Percentiles rank a stretch among this genome's conserved stretches.
phyloP scores from a whole-genome alignment of 1,140 invertebrate species.

The Amphibalanus amphitrite region DNA sequence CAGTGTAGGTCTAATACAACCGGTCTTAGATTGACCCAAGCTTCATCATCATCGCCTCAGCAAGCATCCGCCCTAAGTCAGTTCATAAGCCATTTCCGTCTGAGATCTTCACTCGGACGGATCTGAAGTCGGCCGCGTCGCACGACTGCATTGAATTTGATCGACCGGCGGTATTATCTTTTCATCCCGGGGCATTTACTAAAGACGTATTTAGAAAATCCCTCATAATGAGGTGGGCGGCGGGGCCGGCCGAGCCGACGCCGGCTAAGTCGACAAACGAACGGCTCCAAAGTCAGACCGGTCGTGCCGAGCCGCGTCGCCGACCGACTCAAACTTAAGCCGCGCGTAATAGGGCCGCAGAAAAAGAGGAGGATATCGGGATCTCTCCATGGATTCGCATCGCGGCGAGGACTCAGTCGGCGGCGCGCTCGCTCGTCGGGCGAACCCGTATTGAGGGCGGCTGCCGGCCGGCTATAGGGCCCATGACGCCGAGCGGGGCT shows the following conservation, averaged over 20 bases:
- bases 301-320: neutral
- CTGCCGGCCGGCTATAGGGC: too few species aligned
- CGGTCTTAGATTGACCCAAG: too few species aligned
- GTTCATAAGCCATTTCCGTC: too few species aligned
- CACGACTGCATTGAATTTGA: neutral
- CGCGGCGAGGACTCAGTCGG: neutral
- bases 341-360: neutral
- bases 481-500: too few species aligned
- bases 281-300: neutral
- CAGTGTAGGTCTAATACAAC: too few species aligned
- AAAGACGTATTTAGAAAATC: constrained; percentile 2
- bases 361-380: neutral
- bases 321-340: neutral
- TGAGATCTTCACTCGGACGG: too few species aligned
- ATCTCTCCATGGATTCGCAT: neutral
- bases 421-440: too few species aligned
- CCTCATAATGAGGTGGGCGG: neutral
- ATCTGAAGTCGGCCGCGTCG: too few species aligned
- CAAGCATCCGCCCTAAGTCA: too few species aligned
- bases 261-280: neutral
- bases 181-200: neutral
- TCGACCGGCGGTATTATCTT: neutral
- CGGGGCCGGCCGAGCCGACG: too few species aligned
- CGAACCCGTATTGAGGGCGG: neutral
- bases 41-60: too few species aligned